A percentile compares a stretch with the other conserved stretches of the same genome.
phyloP scores from a whole-genome alignment of 2,888 invertebrate genomes.

The Pinctada fucata region DNA sequence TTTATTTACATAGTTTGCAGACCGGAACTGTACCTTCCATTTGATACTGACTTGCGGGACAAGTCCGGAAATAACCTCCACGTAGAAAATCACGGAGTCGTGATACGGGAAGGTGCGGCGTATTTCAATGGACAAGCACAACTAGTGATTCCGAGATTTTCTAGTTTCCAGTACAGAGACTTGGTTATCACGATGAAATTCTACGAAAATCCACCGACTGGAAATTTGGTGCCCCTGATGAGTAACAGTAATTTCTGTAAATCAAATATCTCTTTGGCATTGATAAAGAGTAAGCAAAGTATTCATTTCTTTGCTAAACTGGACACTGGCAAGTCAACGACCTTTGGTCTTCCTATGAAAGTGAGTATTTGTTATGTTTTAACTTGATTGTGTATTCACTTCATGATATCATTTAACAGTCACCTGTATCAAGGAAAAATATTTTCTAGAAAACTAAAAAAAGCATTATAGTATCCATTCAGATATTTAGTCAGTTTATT shows the following conservation, averaged over 20 bases:
- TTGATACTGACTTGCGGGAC: conserved; percentile 40
- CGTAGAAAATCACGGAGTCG: conserved; percentile 51
- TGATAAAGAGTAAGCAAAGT: conserved; percentile 30
- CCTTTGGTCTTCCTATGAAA: conserved; percentile 21
- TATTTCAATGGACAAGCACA: conserved; percentile 56
- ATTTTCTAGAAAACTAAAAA: neutral
- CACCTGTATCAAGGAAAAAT: neutral
- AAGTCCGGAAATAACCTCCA: conserved; percentile 40
- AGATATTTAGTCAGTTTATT: too few relatives aligned
- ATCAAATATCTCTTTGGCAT: conserved; percentile 17
- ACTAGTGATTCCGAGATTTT: conserved; percentile 34
- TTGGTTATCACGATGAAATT: conserved; percentile 30
- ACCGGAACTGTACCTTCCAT: conserved; percentile 49
- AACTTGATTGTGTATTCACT: neutral
- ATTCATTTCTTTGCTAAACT: conserved; percentile 34
- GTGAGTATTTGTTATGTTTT: conserved; percentile 9
- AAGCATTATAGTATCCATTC: too few relatives aligned
- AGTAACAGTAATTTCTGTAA: conserved; percentile 40
- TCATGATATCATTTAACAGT: neutral
- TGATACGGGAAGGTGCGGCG: conserved; percentile 44
- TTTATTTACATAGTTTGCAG: conserved; percentile 40
- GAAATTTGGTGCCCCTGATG: conserved; percentile 21
- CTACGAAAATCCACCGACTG: conserved; percentile 17
- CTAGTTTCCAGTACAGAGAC: conserved; percentile 32
- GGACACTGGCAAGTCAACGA: conserved; percentile 15